Conservation (phyloP, 2,113 vertebrate genomes). For the Anolis sagrei region DNA sequence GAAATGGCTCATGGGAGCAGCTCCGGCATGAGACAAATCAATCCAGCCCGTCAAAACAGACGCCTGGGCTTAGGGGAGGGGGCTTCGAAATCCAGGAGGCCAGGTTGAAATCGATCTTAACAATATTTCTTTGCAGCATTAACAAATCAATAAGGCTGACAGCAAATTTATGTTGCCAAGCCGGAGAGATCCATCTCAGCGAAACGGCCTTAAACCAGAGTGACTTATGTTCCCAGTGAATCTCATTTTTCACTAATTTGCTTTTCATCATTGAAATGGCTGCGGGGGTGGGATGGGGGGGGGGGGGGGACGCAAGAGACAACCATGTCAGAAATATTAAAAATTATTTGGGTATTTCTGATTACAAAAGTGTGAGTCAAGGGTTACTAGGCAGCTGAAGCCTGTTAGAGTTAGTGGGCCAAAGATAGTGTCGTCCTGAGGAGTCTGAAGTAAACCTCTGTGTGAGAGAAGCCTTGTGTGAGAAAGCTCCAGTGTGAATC, state of each 20-base stretch:
- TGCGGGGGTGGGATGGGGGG: no score
- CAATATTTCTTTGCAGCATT: conserved; percentile 76
- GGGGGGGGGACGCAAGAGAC: no score
- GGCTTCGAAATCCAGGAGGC: not conserved
- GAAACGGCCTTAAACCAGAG: conserved; percentile 70
- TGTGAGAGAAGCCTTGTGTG: no score
- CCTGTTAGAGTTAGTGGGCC: no score
- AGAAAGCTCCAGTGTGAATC: no score
- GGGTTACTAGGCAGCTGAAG: no score
- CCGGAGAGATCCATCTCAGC: conserved; percentile 60
- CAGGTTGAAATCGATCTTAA: conserved; percentile 70
- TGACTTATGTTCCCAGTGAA: conserved; percentile 75
- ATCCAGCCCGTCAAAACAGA: accelerated
- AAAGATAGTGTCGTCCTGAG: no score
- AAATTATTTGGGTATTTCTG: no score
- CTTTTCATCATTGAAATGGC: conserved; percentile 55
- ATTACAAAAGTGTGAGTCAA: no score
- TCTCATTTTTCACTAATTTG: conserved; percentile 79
- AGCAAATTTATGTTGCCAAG: conserved; percentile 79
- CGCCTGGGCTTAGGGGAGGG: not conserved
- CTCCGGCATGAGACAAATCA: accelerated
- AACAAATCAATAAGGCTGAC: conserved; percentile 78
- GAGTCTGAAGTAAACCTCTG: no score
- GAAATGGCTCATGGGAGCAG: accelerated
- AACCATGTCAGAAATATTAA: no score